Conservation (phyloP, 2,888 invertebrate genomes). For the Rhynchonema sp. region DNA sequence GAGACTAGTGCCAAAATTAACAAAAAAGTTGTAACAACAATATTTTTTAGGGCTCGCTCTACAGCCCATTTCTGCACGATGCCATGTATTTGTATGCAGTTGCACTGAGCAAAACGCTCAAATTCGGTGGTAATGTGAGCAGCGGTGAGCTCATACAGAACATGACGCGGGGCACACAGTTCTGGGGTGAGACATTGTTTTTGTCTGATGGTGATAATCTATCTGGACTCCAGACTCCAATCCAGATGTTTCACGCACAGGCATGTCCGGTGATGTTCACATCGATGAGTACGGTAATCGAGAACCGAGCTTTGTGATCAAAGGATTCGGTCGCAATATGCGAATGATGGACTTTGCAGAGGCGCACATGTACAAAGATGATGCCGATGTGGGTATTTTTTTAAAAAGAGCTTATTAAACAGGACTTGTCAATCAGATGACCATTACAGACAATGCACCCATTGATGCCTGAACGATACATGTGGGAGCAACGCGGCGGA, state of each 20-base stretch:
- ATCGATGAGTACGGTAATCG: constrained; percentile 2
- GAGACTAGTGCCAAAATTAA: no score
- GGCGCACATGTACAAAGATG: constrained; percentile 5
- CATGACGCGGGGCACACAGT: not conserved
- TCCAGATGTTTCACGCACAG: no score
- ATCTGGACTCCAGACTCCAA: no score
- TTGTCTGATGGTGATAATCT: no score
- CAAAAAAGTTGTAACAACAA: not conserved
- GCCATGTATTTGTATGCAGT: constrained; percentile 12
- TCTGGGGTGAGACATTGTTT: constrained; percentile 1
- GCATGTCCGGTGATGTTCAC: constrained; percentile 3
- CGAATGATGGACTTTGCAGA: not conserved
- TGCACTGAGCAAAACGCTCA: constrained; percentile 11
- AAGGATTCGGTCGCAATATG: constrained; percentile 1
- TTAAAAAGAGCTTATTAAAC: not conserved
- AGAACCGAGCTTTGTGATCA: constrained; percentile 6
- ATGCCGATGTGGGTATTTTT: not conserved
- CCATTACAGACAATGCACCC: no score
- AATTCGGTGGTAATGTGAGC: not conserved
- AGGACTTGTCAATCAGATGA: no score
- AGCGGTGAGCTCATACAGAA: not conserved
- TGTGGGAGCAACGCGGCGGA: constrained; percentile 2
- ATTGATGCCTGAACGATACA: not conserved
- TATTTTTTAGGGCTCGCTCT: constrained; percentile 6
- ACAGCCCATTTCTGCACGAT: constrained; percentile 14